Evolutionary conservation across 1,140 invertebrate genomes (phyloP).

Genomic region (Pseudoatta argentina): DNA sequence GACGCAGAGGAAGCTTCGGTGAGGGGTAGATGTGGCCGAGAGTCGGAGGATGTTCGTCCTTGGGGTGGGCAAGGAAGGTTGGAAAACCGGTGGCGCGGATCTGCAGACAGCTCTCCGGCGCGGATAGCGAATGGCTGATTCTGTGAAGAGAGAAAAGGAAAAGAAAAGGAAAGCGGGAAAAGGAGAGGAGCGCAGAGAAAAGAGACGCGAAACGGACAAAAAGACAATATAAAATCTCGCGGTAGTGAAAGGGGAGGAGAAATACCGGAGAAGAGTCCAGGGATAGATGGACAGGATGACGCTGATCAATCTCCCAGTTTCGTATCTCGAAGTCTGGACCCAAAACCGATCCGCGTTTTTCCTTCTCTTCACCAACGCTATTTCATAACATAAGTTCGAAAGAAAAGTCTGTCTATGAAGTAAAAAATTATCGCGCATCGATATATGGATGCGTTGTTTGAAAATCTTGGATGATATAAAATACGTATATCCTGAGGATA

Average conservation of each 20-base stretch:
- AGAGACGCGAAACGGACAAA: conserved; percentile 57
- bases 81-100: conserved; percentile 75
- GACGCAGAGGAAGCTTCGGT: conserved; percentile 37
- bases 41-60: conserved; percentile 53
- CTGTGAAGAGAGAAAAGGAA: conserved; percentile 69
- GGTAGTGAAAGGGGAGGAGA: conserved; percentile 46
- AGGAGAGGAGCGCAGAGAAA: conserved; percentile 35
- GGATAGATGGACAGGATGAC: conserved; percentile 76
- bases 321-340: conserved; percentile 67
- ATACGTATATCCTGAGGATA: not conserved
- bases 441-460: not conserved
- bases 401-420: conserved; percentile 21
- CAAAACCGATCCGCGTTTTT: conserved; percentile 67
- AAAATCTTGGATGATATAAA: not conserved
- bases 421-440: conserved; percentile 13
- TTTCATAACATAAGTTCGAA: conserved; percentile 46
- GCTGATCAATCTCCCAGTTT: conserved; percentile 79
- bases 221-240: conserved; percentile 65
- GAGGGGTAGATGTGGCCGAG: conserved; percentile 36
- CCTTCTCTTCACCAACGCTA: conserved; percentile 9
- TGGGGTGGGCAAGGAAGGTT: conserved; percentile 54
- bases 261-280: conserved; percentile 57
- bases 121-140: conserved; percentile 79
- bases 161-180: conserved; percentile 38
- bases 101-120: conserved; percentile 77